Conservation (phyloP, 1,140 invertebrate genomes). For the Carposina sasakii region DNA sequence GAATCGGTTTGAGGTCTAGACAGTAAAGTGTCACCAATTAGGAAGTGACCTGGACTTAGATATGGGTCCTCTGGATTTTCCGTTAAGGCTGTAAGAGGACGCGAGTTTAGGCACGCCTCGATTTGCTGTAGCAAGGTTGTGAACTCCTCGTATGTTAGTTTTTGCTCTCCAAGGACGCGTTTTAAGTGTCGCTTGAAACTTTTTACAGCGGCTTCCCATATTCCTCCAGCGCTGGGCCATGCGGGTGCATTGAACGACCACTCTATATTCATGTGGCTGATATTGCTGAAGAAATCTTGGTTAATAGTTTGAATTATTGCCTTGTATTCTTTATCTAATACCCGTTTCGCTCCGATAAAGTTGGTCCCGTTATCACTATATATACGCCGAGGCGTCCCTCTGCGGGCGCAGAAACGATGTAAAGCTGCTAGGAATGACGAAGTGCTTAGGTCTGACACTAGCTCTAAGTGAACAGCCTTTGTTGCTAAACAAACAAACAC, state of each 20-base stretch:
- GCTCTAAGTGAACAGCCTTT: slow-evolving; percentile 36
- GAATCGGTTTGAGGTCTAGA: slow-evolving; percentile 12
- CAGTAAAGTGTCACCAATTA: slow-evolving; percentile 13
- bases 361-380: slow-evolving; percentile 45
- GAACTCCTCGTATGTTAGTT: slow-evolving; percentile 24
- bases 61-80: slow-evolving; percentile 26
- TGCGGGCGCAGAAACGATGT: slow-evolving; percentile 29
- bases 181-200: slow-evolving; percentile 4
- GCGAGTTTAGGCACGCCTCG: slow-evolving; percentile 21
- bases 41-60: slow-evolving; percentile 15
- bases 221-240: too few species aligned
- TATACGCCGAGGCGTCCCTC: slow-evolving; percentile 16
- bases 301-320: neutral
- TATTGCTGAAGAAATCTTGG: neutral
- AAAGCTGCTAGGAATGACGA: slow-evolving; percentile 32
- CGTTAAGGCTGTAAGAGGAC: slow-evolving; percentile 17
- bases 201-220: too few species aligned
- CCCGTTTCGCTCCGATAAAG: slow-evolving; percentile 29
- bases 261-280: neutral
- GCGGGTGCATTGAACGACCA: too few species aligned
- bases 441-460: slow-evolving; percentile 29
- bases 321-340: neutral
- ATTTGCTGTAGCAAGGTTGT: slow-evolving; percentile 21
- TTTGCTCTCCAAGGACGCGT: slow-evolving; percentile 19
- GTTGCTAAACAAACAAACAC: slow-evolving; percentile 34